Evolutionary conservation across 2,888 invertebrate species (phyloP).

Genomic region (Cheilosia scutellata): DNA sequence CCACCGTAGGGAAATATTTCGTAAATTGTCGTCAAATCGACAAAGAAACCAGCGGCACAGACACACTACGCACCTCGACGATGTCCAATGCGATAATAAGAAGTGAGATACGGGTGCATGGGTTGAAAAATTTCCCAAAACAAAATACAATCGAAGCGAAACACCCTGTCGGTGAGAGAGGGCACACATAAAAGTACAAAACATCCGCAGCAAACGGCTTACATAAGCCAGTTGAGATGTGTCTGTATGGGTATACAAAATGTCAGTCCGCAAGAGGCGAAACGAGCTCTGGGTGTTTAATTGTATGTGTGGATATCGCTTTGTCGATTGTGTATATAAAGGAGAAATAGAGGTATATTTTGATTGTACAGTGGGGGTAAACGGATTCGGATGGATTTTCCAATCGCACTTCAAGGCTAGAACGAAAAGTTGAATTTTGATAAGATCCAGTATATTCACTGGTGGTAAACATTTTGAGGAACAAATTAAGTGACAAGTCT

Average conservation of each 20-base stretch:
- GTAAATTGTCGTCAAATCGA: conserved; percentile 50
- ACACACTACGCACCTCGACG: conserved; percentile 69
- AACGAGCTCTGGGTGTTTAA: conserved; percentile 11
- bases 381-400: conserved; percentile 20
- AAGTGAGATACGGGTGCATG: conserved; percentile 49
- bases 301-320: conserved; percentile 24
- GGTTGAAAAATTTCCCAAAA: conserved; percentile 70
- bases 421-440: too few relatives aligned
- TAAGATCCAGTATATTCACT: too few relatives aligned
- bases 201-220: conserved; percentile 69
- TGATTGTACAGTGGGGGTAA: conserved; percentile 51
- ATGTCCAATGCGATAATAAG: conserved; percentile 73
- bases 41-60: conserved; percentile 46
- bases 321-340: conserved; percentile 53
- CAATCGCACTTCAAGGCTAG: too few relatives aligned
- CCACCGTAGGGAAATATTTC: conserved; percentile 43
- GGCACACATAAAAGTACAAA: conserved; percentile 53
- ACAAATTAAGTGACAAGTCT: too few relatives aligned
- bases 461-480: too few relatives aligned
- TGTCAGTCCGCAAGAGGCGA: conserved; percentile 30
- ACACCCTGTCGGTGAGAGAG: conserved; percentile 73
- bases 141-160: conserved; percentile 60
- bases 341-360: conserved; percentile 27
- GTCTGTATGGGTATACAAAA: conserved; percentile 19
- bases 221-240: conserved; percentile 60